Conservation (phyloP, 2,888 invertebrate species). For the Enchytraeus crypticus region DNA sequence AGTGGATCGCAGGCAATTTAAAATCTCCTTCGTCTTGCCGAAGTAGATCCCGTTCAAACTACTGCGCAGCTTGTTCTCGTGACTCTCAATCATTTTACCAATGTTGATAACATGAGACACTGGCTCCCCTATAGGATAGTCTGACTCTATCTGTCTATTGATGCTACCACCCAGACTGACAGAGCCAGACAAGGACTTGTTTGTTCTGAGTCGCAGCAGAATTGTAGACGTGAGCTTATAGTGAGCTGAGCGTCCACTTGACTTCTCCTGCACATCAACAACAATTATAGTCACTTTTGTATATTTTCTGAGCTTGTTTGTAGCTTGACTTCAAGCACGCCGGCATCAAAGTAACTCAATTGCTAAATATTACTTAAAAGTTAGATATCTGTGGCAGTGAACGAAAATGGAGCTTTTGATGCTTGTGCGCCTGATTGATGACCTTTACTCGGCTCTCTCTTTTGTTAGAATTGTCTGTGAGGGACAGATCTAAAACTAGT, state of each 20-base stretch:
- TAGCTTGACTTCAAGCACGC: no score
- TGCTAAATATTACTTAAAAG: no score
- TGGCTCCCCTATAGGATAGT: conserved; percentile 78
- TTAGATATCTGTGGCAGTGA: no score
- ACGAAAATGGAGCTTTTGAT: no score
- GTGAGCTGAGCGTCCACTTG: conserved; percentile 78
- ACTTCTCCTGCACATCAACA: no score
- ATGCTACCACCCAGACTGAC: conserved; percentile 98
- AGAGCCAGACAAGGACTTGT: conserved; percentile 85
- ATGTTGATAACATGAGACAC: conserved; percentile 97
- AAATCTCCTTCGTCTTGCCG: conserved; percentile 96
- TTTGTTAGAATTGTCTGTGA: no score
- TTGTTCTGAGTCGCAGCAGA: conserved; percentile 98
- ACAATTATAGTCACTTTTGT: no score
- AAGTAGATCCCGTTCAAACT: conserved; percentile 98
- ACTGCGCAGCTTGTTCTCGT: conserved; percentile 98
- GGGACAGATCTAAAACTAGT: no score
- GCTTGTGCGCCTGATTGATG: no score
- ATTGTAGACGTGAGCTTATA: conserved; percentile 98
- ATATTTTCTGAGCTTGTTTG: no score
- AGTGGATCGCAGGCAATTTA: conserved; percentile 74
- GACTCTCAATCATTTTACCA: conserved; percentile 95
- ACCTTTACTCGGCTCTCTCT: no score
- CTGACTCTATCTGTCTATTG: conserved; percentile 91
- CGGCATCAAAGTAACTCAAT: no score